Percentiles rank a stretch among this genome's conserved stretches.
Conservation (phyloP, 2,797 vertebrate genomes). For the Malacoraja senta region DNA sequence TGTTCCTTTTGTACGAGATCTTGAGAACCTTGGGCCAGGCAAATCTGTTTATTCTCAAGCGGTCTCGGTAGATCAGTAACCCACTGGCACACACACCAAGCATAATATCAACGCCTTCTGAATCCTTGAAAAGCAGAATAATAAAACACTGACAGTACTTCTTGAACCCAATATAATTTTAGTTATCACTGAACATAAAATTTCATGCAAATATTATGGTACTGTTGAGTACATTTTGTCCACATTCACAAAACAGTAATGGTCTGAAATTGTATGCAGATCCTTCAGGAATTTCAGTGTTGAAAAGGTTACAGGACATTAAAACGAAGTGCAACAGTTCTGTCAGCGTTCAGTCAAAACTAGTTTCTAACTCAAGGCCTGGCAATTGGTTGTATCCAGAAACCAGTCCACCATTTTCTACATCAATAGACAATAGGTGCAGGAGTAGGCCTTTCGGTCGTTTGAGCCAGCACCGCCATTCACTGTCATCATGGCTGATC, state of each 20-base stretch:
- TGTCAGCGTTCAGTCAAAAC: neutral
- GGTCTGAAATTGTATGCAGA: neutral
- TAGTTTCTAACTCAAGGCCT: neutral
- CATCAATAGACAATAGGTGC: too few species aligned
- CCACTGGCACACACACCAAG: slow-evolving; percentile 93
- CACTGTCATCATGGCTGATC: too few species aligned
- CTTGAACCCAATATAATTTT: neutral
- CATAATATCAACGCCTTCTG: slow-evolving; percentile 97
- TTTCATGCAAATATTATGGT: neutral
- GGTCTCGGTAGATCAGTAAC: slow-evolving; percentile 89
- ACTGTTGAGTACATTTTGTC: neutral
- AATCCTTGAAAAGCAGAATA: slow-evolving; percentile 61
- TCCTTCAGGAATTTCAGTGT: too few species aligned
- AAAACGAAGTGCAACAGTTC: neutral
- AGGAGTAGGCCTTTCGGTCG: too few species aligned
- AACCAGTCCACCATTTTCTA: neutral
- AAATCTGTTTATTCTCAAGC: slow-evolving; percentile 92
- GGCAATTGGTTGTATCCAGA: neutral
- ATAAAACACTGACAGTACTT: neutral
- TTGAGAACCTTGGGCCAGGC: slow-evolving; percentile 98
- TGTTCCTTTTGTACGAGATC: slow-evolving; percentile 98
- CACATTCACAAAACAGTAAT: neutral
- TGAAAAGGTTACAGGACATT: neutral
- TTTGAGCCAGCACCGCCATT: too few species aligned
- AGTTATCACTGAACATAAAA: neutral